Percentiles rank a stretch among this genome's conserved stretches.
Conservation (phyloP, 2,888 invertebrate species). For the Tenthredo mesomela region DNA sequence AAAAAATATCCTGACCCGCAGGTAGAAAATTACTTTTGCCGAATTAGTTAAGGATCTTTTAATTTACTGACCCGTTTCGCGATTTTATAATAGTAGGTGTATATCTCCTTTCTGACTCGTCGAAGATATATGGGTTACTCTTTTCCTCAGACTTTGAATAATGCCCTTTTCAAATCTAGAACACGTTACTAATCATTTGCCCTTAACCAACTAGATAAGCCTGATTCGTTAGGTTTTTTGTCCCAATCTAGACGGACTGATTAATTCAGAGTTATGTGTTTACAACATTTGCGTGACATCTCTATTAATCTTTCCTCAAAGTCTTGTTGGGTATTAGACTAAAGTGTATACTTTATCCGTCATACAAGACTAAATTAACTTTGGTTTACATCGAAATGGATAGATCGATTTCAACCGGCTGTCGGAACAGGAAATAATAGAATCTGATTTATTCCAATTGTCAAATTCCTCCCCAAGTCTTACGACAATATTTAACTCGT, state of each 20-base stretch:
- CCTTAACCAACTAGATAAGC: conserved; percentile 6
- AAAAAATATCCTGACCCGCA: not conserved
- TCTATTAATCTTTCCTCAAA: not conserved
- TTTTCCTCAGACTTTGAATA: not conserved
- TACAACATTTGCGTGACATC: conserved; percentile 5
- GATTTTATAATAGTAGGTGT: not conserved
- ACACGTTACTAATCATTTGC: not conserved
- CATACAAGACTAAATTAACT: not conserved
- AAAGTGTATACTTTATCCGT: no score
- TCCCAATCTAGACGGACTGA: not conserved
- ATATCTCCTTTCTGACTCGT: not conserved
- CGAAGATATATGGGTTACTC: not conserved
- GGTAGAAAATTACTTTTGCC: conserved; percentile 6
- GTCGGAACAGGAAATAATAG: not conserved
- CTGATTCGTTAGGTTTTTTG: not conserved
- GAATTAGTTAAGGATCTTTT: not conserved
- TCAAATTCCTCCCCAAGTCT: not conserved
- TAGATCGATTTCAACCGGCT: not conserved
- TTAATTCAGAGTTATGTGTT: conserved; percentile 8
- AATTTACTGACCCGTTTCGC: not conserved
- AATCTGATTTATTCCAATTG: not conserved
- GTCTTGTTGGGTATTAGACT: not conserved
- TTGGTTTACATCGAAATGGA: not conserved
- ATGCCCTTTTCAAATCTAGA: not conserved
- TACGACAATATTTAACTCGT: not conserved